A percentile compares a stretch with the other conserved stretches of the same genome.
Evolutionary conservation across 2,888 invertebrate species (phyloP).

Genomic region (Tiphia femorata): DNA sequence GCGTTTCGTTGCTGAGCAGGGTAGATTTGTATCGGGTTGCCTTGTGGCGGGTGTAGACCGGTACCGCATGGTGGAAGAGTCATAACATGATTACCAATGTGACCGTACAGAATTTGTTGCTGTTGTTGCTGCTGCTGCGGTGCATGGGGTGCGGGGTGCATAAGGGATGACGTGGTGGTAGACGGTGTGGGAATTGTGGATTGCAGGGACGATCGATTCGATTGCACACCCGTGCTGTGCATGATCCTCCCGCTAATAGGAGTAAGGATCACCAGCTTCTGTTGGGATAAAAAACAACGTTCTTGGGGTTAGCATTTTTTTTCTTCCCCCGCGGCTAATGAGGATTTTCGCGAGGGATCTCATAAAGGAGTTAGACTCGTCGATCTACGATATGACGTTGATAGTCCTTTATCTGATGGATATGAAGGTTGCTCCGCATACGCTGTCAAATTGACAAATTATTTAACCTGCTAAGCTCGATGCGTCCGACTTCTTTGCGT

Average conservation of each 20-base stretch:
- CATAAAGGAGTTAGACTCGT: too few species aligned
- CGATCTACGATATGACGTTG: too few species aligned
- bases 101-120: conserved; percentile 57
- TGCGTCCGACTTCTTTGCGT: too few species aligned
- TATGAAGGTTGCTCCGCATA: too few species aligned
- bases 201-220: conserved; percentile 50
- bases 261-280: conserved; percentile 20
- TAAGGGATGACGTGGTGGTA: conserved; percentile 35
- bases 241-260: conserved; percentile 46
- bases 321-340: too few species aligned
- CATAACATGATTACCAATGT: conserved; percentile 45
- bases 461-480: too few species aligned
- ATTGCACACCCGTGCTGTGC: conserved; percentile 55
- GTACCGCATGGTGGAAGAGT: conserved; percentile 52
- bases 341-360: too few species aligned
- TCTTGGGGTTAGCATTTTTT: too few species aligned
- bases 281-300: too few species aligned
- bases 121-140: conserved; percentile 47
- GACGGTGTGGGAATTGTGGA: conserved; percentile 35
- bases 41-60: conserved; percentile 52
- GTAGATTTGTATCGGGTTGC: conserved; percentile 55
- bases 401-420: too few species aligned
- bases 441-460: too few species aligned
- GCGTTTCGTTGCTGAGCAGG: conserved; percentile 47
- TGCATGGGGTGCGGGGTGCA: conserved; percentile 47